Conservation (phyloP, 2,113 vertebrate genomes). For the Lathamus discolor region DNA sequence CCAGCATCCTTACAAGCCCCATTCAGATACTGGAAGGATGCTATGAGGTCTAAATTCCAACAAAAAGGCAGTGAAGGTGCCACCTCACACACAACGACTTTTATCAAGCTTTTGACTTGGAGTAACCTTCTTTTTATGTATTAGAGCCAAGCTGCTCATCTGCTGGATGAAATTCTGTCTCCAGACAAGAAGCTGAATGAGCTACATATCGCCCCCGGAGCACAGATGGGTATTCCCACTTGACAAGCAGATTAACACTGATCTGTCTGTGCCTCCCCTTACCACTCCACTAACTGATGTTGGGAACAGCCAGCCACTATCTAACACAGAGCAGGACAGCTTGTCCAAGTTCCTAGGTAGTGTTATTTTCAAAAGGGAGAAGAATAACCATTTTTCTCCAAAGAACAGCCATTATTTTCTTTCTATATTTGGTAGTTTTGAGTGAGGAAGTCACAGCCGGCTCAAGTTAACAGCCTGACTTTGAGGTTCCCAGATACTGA, state of each 20-base stretch:
- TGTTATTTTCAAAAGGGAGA: not conserved
- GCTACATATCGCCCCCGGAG: rapidly evolving
- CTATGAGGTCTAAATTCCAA: rapidly evolving
- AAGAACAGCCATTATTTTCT: not conserved
- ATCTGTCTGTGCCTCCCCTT: not conserved
- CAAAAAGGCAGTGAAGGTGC: not conserved
- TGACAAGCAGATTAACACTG: not conserved
- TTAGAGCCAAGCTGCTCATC: not conserved
- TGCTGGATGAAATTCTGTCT: not conserved
- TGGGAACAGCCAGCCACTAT: not conserved
- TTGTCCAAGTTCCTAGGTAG: not conserved
- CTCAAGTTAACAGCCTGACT: not conserved
- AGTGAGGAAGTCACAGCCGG: not conserved
- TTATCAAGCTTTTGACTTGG: not conserved
- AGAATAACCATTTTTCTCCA: not conserved
- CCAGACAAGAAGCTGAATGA: not conserved
- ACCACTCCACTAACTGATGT: not conserved
- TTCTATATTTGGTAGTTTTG: not conserved
- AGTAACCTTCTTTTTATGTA: not conserved
- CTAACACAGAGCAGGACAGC: not conserved
- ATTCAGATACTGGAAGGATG: no score
- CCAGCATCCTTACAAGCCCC: no score
- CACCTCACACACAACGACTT: not conserved
- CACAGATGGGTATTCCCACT: not conserved
- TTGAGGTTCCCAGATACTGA: not conserved